phyloP scores from a whole-genome alignment of 2,797 vertebrate genomes.

The Tachyglossus aculeatus region DNA sequence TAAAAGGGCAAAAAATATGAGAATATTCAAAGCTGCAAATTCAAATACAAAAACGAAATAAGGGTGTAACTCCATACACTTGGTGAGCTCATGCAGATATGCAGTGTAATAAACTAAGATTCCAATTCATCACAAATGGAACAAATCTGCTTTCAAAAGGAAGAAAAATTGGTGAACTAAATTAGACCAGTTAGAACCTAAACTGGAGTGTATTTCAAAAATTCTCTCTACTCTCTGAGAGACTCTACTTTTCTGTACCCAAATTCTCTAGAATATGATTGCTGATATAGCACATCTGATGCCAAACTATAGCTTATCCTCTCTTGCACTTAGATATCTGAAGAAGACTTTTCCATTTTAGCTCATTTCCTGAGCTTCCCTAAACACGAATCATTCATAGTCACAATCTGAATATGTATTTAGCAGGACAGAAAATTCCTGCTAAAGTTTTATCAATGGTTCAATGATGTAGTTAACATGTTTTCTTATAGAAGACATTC shows the following conservation, averaged over 20 bases:
- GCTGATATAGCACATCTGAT: conserved; percentile 36
- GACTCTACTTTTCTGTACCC: conserved; percentile 42
- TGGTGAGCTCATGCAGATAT: conserved; percentile 68
- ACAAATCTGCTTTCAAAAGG: conserved; percentile 59
- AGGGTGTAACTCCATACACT: conserved; percentile 58
- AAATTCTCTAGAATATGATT: conserved; percentile 11
- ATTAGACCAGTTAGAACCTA: conserved; percentile 67
- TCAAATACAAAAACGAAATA: conserved; percentile 67
- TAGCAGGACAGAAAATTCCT: background rate
- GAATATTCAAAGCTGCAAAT: conserved; percentile 71
- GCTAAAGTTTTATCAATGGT: background rate
- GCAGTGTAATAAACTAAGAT: conserved; percentile 67
- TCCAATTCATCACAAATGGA: conserved; percentile 65
- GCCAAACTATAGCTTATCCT: conserved; percentile 37
- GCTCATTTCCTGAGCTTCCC: conserved; percentile 27
- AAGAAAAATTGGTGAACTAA: conserved; percentile 65
- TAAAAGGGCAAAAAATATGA: conserved; percentile 73
- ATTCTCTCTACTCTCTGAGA: conserved; percentile 50
- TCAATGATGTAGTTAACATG: background rate
- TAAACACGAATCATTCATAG: conserved; percentile 36
- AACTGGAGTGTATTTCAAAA: conserved; percentile 64
- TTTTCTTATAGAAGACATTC: background rate
- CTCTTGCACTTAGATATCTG: conserved; percentile 26
- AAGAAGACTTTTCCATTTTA: conserved; percentile 57
- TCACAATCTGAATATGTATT: conserved; percentile 27